Evolutionary conservation across 2,888 invertebrate species (phyloP), one percentile per base, ranked within the genome.

Genomic region (Dryadula phaetusa): DNA sequence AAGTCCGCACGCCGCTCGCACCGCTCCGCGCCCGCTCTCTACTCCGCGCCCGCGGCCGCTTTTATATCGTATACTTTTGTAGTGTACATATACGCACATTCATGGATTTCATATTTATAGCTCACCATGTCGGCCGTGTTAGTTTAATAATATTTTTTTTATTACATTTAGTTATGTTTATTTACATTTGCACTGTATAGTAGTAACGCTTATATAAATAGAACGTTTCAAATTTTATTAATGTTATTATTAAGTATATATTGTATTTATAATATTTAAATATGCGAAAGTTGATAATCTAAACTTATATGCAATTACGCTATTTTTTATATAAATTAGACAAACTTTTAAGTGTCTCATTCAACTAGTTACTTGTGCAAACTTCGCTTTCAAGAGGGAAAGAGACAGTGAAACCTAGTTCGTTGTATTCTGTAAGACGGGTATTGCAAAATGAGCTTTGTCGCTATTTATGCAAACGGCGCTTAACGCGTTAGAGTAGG

Each of bases 401-500:
- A 86, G 89, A 88, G 90, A 90, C 75, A 79, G 80, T 79, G 75
- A 77, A 82, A 77, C 82, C 76, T 82, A 82, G 81, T 81, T 78
- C 78, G 82, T 75, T 76, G 67, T 80, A 79, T 80, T 80, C 80
- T 82, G 79, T 77, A 80, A 79, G 77, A 78, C 78, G 76, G 77
- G 72, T 79, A 79, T 89, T 89, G 83, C 85, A 82, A 89, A 88
- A 88, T 81, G 76, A 79, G 72, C 78, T 80, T 79, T 82, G 85
- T 86, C 84, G 79, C 86, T 81, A 79, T 82, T 83, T 77, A 79
- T 75, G 76, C 75, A 77, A 72, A 77, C 71, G 73, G 79, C 77
- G 74, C 82, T 81, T 81, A 82, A 77, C 80, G 79, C 78, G 92
- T 79, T 82, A 84, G 90, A 92, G 86, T 80, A 81, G 81, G 92